These are phyloP conservation scores for Oceanodroma leucorhoa DNA, from an alignment of 2,797 vertebrate species.

Conservation along the genomic window DNA sequence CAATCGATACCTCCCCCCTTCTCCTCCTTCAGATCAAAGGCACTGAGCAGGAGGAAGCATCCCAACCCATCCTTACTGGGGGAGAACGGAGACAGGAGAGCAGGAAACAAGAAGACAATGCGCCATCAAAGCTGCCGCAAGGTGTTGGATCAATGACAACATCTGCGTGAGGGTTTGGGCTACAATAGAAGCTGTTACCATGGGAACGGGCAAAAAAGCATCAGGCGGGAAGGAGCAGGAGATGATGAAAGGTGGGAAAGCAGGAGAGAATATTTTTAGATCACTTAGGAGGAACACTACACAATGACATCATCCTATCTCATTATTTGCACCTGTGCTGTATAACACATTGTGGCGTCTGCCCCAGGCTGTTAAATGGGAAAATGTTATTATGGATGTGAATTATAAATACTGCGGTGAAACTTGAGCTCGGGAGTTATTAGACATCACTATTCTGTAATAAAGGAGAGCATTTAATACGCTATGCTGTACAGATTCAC, in stretches of 20 bases:
- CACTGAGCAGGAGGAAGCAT: neutral
- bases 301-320: conserved; percentile 60
- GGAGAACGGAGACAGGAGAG: neutral
- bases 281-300: conserved; percentile 36
- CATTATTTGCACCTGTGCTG: conserved; percentile 45
- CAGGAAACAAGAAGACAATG: conserved; percentile 50
- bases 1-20: neutral
- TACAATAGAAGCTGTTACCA: conserved; percentile 74
- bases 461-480: conserved; percentile 51
- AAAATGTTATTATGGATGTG: conserved; percentile 54
- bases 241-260: conserved; percentile 65
- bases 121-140: conserved; percentile 64
- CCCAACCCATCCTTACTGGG: neutral
- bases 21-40: neutral
- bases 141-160: conserved; percentile 64
- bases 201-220: conserved; percentile 73
- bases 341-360: conserved; percentile 37
- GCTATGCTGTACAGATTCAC: neutral
- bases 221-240: conserved; percentile 35
- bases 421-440: conserved; percentile 49
- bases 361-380: conserved; percentile 53
- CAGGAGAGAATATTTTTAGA: conserved; percentile 60
- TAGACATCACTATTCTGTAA: conserved; percentile 46
- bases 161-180: conserved; percentile 69
- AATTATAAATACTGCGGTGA: conserved; percentile 59